Percentiles rank a stretch among this genome's conserved stretches.
Conservation (phyloP, 2,888 invertebrate genomes). For the Norana najaformis region DNA sequence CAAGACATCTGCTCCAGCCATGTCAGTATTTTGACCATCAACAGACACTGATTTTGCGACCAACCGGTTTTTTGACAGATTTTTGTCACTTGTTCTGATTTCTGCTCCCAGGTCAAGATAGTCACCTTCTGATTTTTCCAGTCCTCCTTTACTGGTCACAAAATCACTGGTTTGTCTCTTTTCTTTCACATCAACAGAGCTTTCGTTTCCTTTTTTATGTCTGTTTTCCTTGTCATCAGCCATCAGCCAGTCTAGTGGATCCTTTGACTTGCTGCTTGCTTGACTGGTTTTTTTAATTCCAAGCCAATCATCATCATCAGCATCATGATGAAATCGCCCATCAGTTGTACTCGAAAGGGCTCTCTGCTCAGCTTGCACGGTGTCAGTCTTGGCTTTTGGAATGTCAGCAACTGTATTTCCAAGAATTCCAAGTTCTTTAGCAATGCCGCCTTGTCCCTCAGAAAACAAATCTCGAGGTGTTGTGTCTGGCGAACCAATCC, state of each 20-base stretch:
- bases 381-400: not conserved
- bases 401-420: not conserved
- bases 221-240: not conserved
- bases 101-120: not conserved
- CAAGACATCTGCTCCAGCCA: not conserved
- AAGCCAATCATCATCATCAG: not conserved
- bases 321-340: not conserved
- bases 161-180: not conserved
- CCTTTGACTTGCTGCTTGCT: not conserved
- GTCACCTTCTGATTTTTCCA: not conserved
- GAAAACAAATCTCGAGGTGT: not conserved
- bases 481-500: slow-evolving; percentile 41
- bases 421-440: slow-evolving; percentile 2
- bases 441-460: not conserved
- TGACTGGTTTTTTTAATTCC: slow-evolving; percentile 9
- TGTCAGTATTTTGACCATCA: not conserved
- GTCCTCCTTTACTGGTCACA: not conserved
- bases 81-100: not conserved
- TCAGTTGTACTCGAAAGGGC: slow-evolving; percentile 8
- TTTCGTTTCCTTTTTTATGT: not conserved
- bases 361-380: not conserved
- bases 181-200: not conserved
- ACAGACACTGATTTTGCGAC: not conserved
- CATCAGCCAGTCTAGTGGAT: slow-evolving; percentile 32
- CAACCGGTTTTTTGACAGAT: not conserved